A percentile compares a stretch with the other conserved stretches of the same genome.
Evolutionary conservation across 92 coral and sea anemone genomes (phyloP).

Genomic region (Porites cylindrica): DNA sequence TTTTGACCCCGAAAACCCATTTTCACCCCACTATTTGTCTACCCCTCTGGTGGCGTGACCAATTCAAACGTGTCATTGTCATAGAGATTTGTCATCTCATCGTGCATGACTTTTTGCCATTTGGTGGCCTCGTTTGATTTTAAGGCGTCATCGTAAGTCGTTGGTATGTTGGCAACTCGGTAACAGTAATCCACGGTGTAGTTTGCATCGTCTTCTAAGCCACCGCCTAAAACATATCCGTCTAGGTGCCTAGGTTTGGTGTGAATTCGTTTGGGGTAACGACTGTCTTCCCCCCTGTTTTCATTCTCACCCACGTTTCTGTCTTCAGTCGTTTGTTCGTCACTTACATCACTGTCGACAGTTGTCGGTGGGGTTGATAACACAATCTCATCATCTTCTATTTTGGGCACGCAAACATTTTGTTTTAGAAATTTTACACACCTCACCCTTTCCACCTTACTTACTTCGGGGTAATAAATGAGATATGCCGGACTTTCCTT

Average conservation of each 20-base stretch:
- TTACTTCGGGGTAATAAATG: background rate
- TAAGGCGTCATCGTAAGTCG: no score
- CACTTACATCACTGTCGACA: no score
- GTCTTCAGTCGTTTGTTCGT: no score
- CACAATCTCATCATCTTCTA: no score
- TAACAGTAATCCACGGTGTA: no score
- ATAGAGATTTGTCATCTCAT: constrained; percentile 45
- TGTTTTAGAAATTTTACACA: constrained; percentile 2
- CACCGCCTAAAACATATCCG: no score
- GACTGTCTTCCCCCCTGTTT: no score
- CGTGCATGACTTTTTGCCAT: constrained; percentile 65
- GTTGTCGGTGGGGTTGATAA: no score
- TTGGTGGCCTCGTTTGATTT: constrained; percentile 39
- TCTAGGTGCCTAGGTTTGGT: no score
- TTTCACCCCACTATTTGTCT: constrained; percentile 66
- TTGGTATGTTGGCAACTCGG: no score
- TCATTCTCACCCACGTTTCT: no score
- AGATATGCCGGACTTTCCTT: background rate
- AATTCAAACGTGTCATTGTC: constrained; percentile 57
- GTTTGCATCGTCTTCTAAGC: constrained; percentile 24
- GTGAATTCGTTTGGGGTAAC: no score
- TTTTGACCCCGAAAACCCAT: constrained; percentile 64
- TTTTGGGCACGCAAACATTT: background rate
- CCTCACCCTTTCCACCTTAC: background rate
- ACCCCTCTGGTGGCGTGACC: constrained; percentile 44